Evolutionary conservation across 2,113 vertebrate species (phyloP), one percentile per base, ranked within the genome.

Genomic region (Takifugu bimaculatus): DNA sequence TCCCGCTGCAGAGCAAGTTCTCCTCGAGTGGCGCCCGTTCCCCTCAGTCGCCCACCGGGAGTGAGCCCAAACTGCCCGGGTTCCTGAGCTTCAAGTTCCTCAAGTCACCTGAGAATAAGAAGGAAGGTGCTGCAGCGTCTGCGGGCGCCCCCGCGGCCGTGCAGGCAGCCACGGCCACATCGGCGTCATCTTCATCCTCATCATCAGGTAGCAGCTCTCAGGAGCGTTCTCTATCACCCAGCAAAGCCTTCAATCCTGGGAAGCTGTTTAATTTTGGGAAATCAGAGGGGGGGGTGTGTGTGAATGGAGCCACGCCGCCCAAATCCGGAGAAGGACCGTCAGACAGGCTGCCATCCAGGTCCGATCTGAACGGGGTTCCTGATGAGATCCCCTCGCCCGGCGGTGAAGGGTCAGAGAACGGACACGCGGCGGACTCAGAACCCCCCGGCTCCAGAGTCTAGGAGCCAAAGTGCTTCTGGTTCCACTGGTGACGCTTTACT

Each of bases 21-120:
- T 91, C 95, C 70, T 94, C 95, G 0, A 86, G 93, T 0, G 76
- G 91, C 0, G 77, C 92, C 6, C 92, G 94, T 63, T 93, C 93
- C 13, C 92, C 94, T 0, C 93, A 95, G 80, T 96, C 96, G 0
- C 96, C 95, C 61, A 95, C 93, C 0, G 88, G 92, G 52, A 91
- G 70, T 0, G 96, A 98, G 69, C 94, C 94, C 15, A 97, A 96
- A 65, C 94, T 97, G 27, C 94, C 95, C 0, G 94, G 92, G 2
- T 98, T 98, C 89, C 92, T 98, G 60, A 97, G 93, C 88, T 96
- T 97, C 89, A 96, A 94, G 70, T 98, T 98, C 82, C 93, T 98
- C 51, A 97, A 98, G 74, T 94, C 95, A 1, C 96, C 96, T 0
- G 95, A 96, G 80, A 93, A 93, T 2, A 94, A 93, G 69, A 90